Evolutionary conservation across 2,113 vertebrate genomes (phyloP).

Genomic region (Lepus americanus): DNA sequence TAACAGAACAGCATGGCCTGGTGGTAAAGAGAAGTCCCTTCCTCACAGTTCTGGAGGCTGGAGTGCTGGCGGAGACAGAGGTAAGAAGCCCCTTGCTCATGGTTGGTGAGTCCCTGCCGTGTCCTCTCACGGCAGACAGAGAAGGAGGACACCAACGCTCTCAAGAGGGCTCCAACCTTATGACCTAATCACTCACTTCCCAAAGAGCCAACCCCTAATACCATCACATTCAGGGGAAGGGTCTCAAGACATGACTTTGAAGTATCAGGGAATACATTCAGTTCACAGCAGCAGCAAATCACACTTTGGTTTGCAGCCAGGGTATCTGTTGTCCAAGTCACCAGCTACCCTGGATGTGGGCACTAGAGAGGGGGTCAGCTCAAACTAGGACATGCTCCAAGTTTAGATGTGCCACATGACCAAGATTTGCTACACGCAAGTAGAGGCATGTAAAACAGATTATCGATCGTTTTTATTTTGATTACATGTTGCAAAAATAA

Average conservation of each 20-base stretch:
- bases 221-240: not conserved
- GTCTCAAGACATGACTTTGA: not conserved
- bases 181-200: too few species aligned
- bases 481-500: not conserved
- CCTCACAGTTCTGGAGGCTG: too few species aligned
- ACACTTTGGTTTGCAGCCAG: too few species aligned
- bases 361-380: not conserved
- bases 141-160: not conserved
- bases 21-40: not conserved
- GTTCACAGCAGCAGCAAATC: not conserved
- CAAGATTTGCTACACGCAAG: not conserved
- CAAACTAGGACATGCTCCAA: accelerated
- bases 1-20: not conserved
- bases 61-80: too few species aligned
- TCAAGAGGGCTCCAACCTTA: too few species aligned
- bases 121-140: not conserved
- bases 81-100: not conserved
- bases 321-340: not conserved
- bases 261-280: not conserved
- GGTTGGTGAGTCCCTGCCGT: not conserved
- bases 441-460: not conserved
- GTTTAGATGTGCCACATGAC: not conserved
- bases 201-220: too few species aligned
- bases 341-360: too few species aligned
- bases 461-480: not conserved